phyloP scores from a whole-genome alignment of 2,113 vertebrate genomes.

The Struthidea cinerea region DNA sequence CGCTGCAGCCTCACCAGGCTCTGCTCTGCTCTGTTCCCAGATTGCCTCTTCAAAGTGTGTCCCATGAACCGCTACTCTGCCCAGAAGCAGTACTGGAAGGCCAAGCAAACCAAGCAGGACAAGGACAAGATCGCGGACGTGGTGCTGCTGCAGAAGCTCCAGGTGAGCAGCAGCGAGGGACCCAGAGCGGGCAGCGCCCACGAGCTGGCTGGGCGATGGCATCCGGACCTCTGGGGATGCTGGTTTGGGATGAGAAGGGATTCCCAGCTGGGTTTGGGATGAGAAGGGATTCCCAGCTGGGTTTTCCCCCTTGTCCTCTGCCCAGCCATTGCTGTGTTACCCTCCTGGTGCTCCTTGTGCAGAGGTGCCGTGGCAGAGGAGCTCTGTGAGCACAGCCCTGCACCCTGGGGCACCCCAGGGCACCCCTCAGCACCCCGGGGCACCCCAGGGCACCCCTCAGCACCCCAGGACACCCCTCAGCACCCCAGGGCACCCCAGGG shows the following conservation, averaged over 20 bases:
- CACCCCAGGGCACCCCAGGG: not conserved
- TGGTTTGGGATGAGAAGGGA: not conserved
- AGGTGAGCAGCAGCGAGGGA: constrained; percentile 68
- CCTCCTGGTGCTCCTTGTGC: not conserved
- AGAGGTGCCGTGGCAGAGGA: not conserved
- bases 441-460: not conserved
- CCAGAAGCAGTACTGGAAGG: constrained; percentile 99
- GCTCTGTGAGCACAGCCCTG: not conserved
- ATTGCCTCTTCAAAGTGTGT: constrained; percentile 96
- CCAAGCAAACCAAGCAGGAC: constrained; percentile 97
- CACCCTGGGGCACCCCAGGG: not conserved
- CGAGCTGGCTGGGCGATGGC: rapidly evolving
- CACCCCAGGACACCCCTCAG: not conserved
- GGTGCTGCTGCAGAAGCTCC: constrained; percentile 92
- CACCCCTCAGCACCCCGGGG: not conserved
- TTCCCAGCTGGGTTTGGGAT: too few species aligned
- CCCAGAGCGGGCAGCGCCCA: not conserved
- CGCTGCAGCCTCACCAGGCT: not conserved
- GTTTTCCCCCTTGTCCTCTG: rapidly evolving
- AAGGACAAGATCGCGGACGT: constrained; percentile 94
- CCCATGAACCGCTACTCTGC: constrained; percentile 98
- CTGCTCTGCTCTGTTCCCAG: constrained; percentile 58
- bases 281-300: not conserved
- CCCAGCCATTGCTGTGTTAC: not conserved
- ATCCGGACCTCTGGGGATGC: not conserved